A percentile compares a stretch with the other conserved stretches of the same genome.
Evolutionary conservation across 2,888 invertebrate genomes (phyloP).

Genomic region (Metacarcinus magister): DNA sequence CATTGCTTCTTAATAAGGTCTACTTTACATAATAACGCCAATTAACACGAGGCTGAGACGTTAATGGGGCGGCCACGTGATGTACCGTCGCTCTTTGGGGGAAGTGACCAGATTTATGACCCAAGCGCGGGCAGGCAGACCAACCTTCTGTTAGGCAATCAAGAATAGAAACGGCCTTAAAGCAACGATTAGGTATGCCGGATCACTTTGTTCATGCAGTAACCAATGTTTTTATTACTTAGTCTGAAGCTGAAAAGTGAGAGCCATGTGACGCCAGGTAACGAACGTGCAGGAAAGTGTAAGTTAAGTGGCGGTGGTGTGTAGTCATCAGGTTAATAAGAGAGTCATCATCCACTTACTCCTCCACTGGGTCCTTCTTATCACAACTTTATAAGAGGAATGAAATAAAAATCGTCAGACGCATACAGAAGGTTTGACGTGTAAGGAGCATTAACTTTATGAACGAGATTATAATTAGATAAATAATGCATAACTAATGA

Average conservation of each 20-base stretch:
- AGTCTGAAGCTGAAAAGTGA: too few relatives aligned
- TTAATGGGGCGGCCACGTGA: conserved; percentile 33
- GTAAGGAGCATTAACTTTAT: not conserved
- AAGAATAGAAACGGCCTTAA: not conserved
- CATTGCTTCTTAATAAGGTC: conserved; percentile 20
- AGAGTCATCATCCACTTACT: not conserved
- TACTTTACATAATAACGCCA: conserved; percentile 54
- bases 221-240: too few relatives aligned
- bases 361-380: not conserved
- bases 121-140: not conserved
- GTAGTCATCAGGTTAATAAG: not conserved
- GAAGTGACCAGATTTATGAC: not conserved
- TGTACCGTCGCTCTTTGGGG: not conserved
- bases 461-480: not conserved
- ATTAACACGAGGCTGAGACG: conserved; percentile 33
- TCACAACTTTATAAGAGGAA: not conserved
- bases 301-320: not conserved
- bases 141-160: not conserved
- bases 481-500: not conserved
- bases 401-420: not conserved
- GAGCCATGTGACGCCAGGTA: not conserved
- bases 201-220: too few relatives aligned
- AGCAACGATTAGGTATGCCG: too few relatives aligned
- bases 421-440: not conserved
- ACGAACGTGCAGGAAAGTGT: not conserved